Evolutionary conservation across 2,113 vertebrate genomes (phyloP).

Genomic region (Chitala chitala): DNA sequence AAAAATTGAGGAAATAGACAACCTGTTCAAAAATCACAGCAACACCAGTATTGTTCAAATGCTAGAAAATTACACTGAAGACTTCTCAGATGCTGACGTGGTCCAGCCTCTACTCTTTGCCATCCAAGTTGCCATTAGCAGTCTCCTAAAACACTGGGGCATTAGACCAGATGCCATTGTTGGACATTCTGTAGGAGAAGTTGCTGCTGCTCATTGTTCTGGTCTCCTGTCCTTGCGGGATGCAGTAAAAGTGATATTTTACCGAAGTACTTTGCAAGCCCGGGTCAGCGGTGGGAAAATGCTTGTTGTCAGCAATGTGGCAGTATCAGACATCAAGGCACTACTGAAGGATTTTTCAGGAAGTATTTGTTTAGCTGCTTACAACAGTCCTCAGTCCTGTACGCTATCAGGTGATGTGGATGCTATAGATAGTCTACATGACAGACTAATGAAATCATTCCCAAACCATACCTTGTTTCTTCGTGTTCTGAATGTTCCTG

Average conservation of each 20-base stretch:
- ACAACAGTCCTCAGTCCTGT: slow-evolving; percentile 77
- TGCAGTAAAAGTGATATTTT: slow-evolving; percentile 71
- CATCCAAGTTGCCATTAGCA: slow-evolving; percentile 66
- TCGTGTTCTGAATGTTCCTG: slow-evolving; percentile 60
- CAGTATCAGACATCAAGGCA: slow-evolving; percentile 54
- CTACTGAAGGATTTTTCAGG: slow-evolving; percentile 49
- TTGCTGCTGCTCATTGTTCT: slow-evolving; percentile 74
- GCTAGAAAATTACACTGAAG: slow-evolving; percentile 40
- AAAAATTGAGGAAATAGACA: slow-evolving; percentile 61
- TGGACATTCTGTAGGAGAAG: slow-evolving; percentile 75
- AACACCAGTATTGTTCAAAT: slow-evolving; percentile 49
- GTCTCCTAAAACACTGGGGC: slow-evolving; percentile 72
- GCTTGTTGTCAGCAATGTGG: slow-evolving; percentile 72
- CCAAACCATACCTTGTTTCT: slow-evolving; percentile 64
- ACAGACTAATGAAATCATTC: slow-evolving; percentile 52
- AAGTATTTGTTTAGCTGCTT: slow-evolving; percentile 68
- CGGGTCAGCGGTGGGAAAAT: slow-evolving; percentile 67
- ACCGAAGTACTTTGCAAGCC: slow-evolving; percentile 68
- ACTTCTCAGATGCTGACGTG: slow-evolving; percentile 55
- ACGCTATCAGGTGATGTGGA: slow-evolving; percentile 71
- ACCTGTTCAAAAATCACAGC: slow-evolving; percentile 54
- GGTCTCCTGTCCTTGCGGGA: slow-evolving; percentile 74
- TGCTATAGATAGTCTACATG: slow-evolving; percentile 50
- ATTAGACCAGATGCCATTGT: slow-evolving; percentile 58
- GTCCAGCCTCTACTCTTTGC: slow-evolving; percentile 72